These are phyloP conservation scores for Rotaria macrura DNA, from an alignment of 2,888 invertebrate species.

Conservation along the genomic window DNA sequence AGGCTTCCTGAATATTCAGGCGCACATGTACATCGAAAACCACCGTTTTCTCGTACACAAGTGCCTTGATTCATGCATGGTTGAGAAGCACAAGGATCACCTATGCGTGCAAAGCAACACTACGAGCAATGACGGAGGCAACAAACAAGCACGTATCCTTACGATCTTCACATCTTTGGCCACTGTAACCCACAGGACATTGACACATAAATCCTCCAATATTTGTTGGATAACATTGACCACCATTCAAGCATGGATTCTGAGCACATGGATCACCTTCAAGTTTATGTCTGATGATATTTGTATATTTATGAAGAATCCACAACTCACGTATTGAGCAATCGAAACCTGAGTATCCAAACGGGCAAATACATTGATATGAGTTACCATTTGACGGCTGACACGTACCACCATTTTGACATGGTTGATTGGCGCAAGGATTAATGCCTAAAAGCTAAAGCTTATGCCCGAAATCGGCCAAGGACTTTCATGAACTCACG, in stretches of 20 bases:
- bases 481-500: not conserved
- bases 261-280: conserved; percentile 6
- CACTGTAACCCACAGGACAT: not conserved
- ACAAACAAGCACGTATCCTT: not conserved
- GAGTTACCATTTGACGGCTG: conserved; percentile 22
- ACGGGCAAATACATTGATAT: conserved; percentile 10
- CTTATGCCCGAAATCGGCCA: not conserved
- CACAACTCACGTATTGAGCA: too few species aligned
- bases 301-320: too few species aligned
- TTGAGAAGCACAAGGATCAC: conserved; percentile 23
- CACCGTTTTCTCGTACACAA: conserved; percentile 1
- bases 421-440: conserved; percentile 25
- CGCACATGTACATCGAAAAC: conserved; percentile 32
- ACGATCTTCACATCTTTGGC: conserved; percentile 25
- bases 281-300: too few species aligned
- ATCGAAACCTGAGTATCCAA: conserved; percentile 2
- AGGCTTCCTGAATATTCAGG: conserved; percentile 31
- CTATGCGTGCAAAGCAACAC: not conserved
- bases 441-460: not conserved
- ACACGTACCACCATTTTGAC: conserved; percentile 31
- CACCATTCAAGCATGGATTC: conserved; percentile 23
- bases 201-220: not conserved
- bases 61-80: conserved; percentile 27
- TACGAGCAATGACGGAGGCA: not conserved
- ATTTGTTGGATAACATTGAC: not conserved